A percentile compares a stretch with the other conserved stretches of the same genome.
phyloP scores from a whole-genome alignment of 2,888 invertebrate species.

The Encarsia formosa region DNA sequence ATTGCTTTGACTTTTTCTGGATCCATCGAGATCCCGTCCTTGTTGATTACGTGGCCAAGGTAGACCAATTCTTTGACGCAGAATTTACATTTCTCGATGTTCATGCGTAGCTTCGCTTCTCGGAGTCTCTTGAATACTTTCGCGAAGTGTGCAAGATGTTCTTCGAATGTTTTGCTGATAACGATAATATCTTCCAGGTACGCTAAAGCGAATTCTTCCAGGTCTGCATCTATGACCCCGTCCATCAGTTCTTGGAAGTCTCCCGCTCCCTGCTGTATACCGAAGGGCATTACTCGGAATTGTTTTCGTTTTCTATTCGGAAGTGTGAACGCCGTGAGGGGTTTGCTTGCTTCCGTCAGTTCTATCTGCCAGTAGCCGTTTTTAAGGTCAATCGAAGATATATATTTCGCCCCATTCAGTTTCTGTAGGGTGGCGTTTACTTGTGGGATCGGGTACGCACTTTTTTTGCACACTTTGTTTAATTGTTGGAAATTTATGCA shows the following conservation, averaged over 20 bases:
- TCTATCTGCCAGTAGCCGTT: neutral
- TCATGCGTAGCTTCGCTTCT: neutral
- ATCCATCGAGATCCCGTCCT: neutral
- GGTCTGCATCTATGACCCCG: neutral
- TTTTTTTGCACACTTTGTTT: neutral
- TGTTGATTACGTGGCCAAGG: neutral
- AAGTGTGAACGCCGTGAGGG: neutral
- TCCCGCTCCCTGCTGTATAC: neutral
- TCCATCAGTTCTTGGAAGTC: neutral
- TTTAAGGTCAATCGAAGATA: neutral
- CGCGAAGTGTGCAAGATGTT: neutral
- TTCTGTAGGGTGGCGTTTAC: conserved; percentile 5
- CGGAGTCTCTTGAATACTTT: neutral
- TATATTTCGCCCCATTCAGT: conserved; percentile 1
- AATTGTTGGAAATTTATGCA: conserved; percentile 6
- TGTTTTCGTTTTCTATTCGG: neutral
- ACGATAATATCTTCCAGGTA: conserved; percentile 19
- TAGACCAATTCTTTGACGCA: neutral
- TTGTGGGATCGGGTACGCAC: conserved; percentile 4
- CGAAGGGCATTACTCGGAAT: neutral
- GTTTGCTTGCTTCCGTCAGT: neutral
- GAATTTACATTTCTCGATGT: neutral
- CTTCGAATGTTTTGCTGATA: neutral
- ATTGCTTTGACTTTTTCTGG: neutral
- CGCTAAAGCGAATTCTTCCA: neutral